Evolutionary conservation across 2,888 invertebrate species (phyloP).

Genomic region (Euproctis similis): DNA sequence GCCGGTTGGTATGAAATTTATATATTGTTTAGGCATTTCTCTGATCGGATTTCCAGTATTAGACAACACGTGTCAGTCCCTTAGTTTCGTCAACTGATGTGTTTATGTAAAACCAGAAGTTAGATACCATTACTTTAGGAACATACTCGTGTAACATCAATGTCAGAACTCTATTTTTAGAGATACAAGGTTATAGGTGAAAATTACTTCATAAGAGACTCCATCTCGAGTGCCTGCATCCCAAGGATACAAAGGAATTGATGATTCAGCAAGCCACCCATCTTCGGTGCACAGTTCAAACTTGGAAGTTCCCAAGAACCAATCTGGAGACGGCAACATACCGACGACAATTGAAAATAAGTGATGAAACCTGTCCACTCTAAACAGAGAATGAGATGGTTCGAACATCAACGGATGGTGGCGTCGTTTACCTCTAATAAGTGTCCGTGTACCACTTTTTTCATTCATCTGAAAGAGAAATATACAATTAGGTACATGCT

Average conservation of each 20-base stretch:
- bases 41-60: too few species aligned
- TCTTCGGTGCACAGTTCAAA: constrained; percentile 54
- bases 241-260: constrained; percentile 57
- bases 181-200: too few species aligned
- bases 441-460: constrained; percentile 45
- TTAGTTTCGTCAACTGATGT: too few species aligned
- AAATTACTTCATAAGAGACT: constrained; percentile 50
- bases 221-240: constrained; percentile 64
- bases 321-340: constrained; percentile 63
- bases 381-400: constrained; percentile 56
- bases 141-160: too few species aligned
- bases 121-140: too few species aligned
- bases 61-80: too few species aligned
- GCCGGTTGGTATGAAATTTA: too few species aligned
- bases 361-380: constrained; percentile 58
- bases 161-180: too few species aligned
- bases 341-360: constrained; percentile 55
- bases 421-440: constrained; percentile 57
- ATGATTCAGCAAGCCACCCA: constrained; percentile 41
- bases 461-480: constrained; percentile 37
- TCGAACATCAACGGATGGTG: constrained; percentile 58
- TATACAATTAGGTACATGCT: neutral
- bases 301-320: constrained; percentile 58
- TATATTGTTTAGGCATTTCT: too few species aligned
- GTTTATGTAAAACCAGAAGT: too few species aligned